Evolutionary conservation across 2,797 vertebrate species (phyloP), one percentile per base, ranked within the genome.

Genomic region (Leptodactylus fallax): DNA sequence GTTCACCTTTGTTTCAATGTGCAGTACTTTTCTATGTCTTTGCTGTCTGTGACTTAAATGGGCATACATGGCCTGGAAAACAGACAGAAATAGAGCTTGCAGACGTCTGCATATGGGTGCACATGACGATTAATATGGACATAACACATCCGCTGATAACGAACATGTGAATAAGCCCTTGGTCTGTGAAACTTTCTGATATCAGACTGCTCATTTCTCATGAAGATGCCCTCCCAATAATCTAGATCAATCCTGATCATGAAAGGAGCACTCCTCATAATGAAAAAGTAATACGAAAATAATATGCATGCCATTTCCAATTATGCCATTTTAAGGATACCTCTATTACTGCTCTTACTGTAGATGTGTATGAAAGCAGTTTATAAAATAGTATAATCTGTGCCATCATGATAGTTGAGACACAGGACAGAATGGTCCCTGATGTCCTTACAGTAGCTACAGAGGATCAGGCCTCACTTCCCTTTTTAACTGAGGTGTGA

Each of bases 401-500:
- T 60, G 25, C 49, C 21, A 45, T 83, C 61, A 45, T 83, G 72
- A 74, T n/a, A 84, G 72, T 85, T 63, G n/a, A 85, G 47, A 85
- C 45, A 61, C 27, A 85, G 71, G 74, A 82, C 19, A 47, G 47
- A 17, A 47, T 36, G 63, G 53, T 8, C 83, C n/a, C 79, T 45
- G 21, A 49, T 78, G 60, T 69, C 79, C 23, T 65, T 89, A 91
- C 90, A 87, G 92, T 92, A 90, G 91, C 92, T 94, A 95, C 93
- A 94, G 93, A 94, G 94, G 93, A 93, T 90, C 92, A 91, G 92
- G 94, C 93, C 93, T 92, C 90, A 93, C 92, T 94, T 83, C 93
- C 85, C 93, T 96, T 96, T 96, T 95, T 95, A 90, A 92, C 93
- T 88, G 87, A 95, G 95, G 94, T 94, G 95, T 91, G 93, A 94